Evolutionary conservation across 1,140 invertebrate species (phyloP), one percentile per base, ranked within the genome.

Genomic region (Drosophila arawakana): DNA sequence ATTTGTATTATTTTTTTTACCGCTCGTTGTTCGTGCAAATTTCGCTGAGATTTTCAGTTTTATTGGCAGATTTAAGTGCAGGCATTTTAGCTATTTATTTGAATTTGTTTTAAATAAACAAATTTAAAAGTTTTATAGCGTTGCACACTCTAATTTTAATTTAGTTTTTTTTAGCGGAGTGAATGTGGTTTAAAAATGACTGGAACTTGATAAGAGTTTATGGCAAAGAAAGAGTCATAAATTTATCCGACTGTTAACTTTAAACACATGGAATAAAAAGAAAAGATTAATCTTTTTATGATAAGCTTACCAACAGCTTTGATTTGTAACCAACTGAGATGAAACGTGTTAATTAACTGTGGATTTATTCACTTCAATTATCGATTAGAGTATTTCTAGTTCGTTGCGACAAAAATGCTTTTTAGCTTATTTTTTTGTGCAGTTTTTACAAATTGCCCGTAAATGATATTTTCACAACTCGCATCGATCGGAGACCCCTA

Each of bases 381-480:
- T 21, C 18, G 18, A 30, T 41, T 41, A 61, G 67, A 8, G 72
- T 62, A 74, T 58, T 25, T 0, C 7, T 1, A 3, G 5, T 61
- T 74, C 58, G 50, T 35, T 2, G 41, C 13, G 25, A 18, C 2
- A 46, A 37, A 10, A 0, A 13, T 49, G 7, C 6, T 35, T n/a
- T 55, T 30, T 30, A 37, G 21, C 7, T n/a, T 3, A 60, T 37
- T 61, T 68, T 65, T 61, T 69, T 55, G 62, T 49, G 34, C 50
- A 37, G 43, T 25, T 68, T 73, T 85, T 76, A 84, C 83, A 88
- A 88, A 88, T 88, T 88, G 84, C 58, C 81, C 75, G 84, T 88
- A 89, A 88, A 88, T 88, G 83, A 88, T 88, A 88, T 88, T 88
- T 88, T 88, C 80, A 88, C 83, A 88, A 88, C 80, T 88, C 77